Conservation (phyloP, 2,888 invertebrate species). For the Lasioglossum oenotherae region DNA sequence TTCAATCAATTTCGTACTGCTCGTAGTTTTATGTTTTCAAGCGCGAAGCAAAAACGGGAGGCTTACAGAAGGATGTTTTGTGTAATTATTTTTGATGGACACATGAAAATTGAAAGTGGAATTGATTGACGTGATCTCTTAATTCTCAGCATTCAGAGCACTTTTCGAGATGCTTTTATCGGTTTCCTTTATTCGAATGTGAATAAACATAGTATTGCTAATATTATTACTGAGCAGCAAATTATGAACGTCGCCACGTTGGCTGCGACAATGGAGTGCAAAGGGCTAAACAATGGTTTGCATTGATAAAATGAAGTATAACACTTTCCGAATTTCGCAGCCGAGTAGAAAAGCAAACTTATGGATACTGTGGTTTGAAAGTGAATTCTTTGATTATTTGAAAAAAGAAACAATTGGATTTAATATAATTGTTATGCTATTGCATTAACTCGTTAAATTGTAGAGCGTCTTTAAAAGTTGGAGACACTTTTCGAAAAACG, state of each 20-base stretch:
- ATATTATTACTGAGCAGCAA: conserved; percentile 2
- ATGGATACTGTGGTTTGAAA: neutral
- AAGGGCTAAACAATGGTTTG: neutral
- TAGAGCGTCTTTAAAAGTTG: neutral
- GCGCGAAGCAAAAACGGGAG: neutral
- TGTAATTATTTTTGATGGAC: neutral
- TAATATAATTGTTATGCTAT: neutral
- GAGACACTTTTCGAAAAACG: neutral
- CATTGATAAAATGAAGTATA: neutral
- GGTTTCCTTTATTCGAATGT: neutral
- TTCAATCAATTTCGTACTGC: neutral
- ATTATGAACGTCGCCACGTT: neutral
- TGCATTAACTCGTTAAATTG: neutral
- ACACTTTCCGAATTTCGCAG: neutral
- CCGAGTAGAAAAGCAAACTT: neutral
- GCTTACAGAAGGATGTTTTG: neutral
- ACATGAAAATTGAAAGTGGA: neutral
- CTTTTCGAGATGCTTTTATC: neutral
- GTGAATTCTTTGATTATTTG: neutral
- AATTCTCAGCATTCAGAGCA: neutral
- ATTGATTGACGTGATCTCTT: neutral
- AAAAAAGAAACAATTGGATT: neutral
- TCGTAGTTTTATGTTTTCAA: neutral
- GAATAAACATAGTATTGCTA: conserved; percentile 1
- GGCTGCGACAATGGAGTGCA: neutral